Conservation (phyloP, 2,888 invertebrate genomes). For the Ectemnius lituratus region DNA sequence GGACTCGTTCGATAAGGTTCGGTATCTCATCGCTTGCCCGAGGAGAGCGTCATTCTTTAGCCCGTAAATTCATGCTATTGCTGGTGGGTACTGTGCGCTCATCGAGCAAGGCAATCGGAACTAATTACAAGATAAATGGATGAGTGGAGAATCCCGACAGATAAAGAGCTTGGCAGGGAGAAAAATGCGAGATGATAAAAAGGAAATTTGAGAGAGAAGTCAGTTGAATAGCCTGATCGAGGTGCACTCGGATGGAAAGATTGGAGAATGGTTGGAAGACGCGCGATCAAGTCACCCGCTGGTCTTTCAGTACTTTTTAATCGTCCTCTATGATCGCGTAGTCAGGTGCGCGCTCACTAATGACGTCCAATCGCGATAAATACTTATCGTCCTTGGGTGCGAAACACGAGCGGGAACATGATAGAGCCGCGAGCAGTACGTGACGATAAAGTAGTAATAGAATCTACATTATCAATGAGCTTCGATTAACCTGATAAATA, state of each 20-base stretch:
- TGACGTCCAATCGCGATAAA: slow-evolving; percentile 1
- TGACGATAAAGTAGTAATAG: too few species aligned
- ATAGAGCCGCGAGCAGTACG: too few species aligned
- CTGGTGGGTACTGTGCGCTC: too few species aligned
- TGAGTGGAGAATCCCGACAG: slow-evolving; percentile 44
- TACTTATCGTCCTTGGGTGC: not conserved
- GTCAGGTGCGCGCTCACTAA: slow-evolving; percentile 5
- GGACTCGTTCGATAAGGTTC: too few species aligned
- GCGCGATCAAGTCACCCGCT: not conserved
- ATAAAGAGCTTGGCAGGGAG: slow-evolving; percentile 48
- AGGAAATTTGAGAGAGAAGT: slow-evolving; percentile 19
- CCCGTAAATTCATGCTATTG: not conserved
- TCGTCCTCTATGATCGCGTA: slow-evolving; percentile 27
- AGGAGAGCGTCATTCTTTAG: too few species aligned
- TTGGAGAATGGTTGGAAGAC: slow-evolving; percentile 27
- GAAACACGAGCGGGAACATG: not conserved
- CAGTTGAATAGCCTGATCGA: slow-evolving; percentile 52
- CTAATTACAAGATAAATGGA: slow-evolving; percentile 66
- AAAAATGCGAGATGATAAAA: slow-evolving; percentile 31
- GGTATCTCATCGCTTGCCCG: too few species aligned
- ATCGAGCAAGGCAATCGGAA: slow-evolving; percentile 56
- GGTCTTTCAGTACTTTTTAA: slow-evolving; percentile 47
- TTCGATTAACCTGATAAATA: not conserved
- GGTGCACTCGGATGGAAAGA: slow-evolving; percentile 47
- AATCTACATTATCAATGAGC: slow-evolving; percentile 10